These are phyloP conservation scores for Caenorhabditis zanzibari DNA, from an alignment of 2,888 invertebrate species.

Conservation along the genomic window DNA sequence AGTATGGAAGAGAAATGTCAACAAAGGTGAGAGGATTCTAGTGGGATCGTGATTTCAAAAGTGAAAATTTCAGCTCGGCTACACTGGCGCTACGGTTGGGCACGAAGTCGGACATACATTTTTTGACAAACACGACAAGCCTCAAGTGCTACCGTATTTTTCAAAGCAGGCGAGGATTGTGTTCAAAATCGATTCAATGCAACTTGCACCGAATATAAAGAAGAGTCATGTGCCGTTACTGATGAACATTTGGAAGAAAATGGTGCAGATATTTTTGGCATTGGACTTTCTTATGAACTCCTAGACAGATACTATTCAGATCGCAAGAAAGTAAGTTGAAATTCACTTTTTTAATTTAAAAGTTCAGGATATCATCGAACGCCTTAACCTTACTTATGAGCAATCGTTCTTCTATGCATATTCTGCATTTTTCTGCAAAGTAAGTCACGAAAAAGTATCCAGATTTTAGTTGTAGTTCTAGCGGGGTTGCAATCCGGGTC, in stretches of 20 bases:
- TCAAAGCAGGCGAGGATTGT: constrained; percentile 15
- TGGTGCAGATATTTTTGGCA: constrained; percentile 43
- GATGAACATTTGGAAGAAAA: constrained; percentile 22
- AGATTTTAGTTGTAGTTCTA: neutral
- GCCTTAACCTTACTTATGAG: constrained; percentile 10
- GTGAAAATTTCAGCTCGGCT: constrained; percentile 11
- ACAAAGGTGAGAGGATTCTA: constrained; percentile 1
- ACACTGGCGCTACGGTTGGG: constrained; percentile 4
- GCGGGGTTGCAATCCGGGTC: too few species aligned
- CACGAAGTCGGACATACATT: constrained; percentile 36
- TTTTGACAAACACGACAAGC: neutral
- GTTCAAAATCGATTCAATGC: constrained; percentile 36
- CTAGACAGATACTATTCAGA: neutral
- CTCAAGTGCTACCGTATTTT: neutral
- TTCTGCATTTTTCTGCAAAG: constrained; percentile 4
- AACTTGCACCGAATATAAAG: constrained; percentile 20
- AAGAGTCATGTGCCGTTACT: constrained; percentile 10
- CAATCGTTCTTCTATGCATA: constrained; percentile 38
- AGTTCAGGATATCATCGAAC: neutral
- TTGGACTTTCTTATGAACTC: constrained; percentile 23
- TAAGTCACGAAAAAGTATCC: neutral
- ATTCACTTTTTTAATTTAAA: too few species aligned
- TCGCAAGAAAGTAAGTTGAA: neutral
- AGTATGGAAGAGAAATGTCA: constrained; percentile 19
- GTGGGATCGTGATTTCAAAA: neutral